Percentiles rank a stretch among this genome's conserved stretches.
These are phyloP conservation scores for Diorhabda carinulata DNA, from an alignment of 1,140 invertebrate species.

Conservation along the genomic window DNA sequence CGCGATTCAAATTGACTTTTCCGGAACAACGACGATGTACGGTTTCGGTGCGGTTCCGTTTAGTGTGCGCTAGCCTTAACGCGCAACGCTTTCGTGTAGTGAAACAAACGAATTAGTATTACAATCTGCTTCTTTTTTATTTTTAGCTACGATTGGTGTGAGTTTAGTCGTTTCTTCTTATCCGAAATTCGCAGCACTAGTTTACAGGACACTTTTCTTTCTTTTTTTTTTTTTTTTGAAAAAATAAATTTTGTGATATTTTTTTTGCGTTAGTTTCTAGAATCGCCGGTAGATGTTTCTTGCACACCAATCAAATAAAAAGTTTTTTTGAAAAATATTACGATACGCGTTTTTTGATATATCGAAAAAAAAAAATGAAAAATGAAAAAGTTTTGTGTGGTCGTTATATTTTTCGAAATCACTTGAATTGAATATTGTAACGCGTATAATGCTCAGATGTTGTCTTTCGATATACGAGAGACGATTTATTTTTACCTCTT, in stretches of 20 bases:
- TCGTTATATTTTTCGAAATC: conserved; percentile 21
- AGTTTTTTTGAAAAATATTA: background rate
- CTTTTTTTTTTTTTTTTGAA: too few relatives aligned
- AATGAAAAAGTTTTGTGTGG: too few relatives aligned
- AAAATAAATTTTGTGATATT: conserved; percentile 16
- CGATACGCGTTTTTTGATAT: background rate
- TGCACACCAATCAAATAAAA: conserved; percentile 31
- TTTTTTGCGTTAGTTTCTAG: conserved; percentile 22
- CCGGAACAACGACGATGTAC: too few relatives aligned
- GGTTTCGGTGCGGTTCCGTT: too few relatives aligned
- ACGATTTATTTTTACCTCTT: conserved; percentile 30
- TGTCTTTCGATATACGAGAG: conserved; percentile 27
- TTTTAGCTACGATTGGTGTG: conserved; percentile 32
- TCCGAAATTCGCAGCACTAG: conserved; percentile 21
- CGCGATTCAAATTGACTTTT: too few relatives aligned
- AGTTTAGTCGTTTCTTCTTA: conserved; percentile 21
- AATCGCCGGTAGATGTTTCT: background rate
- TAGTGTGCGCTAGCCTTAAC: too few relatives aligned
- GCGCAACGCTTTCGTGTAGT: too few relatives aligned
- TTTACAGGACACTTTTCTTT: conserved; percentile 23
- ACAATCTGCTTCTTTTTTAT: conserved; percentile 4
- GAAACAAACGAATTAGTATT: background rate
- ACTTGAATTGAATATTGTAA: conserved; percentile 34
- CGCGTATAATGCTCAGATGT: conserved; percentile 36
- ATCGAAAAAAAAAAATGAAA: conserved; percentile 1